These are phyloP conservation scores for Aphaenogaster floridana DNA, from an alignment of 1,140 invertebrate species.

Conservation along the genomic window DNA sequence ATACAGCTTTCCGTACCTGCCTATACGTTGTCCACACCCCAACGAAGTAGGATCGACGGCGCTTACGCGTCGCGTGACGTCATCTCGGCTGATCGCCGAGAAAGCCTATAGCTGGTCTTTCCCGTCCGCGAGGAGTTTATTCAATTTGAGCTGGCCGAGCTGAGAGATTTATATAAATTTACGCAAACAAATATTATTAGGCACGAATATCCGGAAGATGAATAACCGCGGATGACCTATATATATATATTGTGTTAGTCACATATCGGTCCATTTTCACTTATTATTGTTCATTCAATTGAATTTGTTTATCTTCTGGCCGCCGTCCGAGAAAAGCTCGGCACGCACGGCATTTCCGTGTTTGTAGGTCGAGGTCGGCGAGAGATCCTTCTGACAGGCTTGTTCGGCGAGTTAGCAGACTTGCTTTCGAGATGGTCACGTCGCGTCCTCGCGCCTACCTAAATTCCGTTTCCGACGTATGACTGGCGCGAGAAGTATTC, in stretches of 20 bases:
- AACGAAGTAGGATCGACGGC: neutral
- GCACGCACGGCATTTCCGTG: neutral
- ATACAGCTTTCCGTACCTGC: neutral
- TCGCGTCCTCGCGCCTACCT: neutral
- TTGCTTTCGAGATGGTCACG: no score
- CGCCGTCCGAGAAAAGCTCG: neutral
- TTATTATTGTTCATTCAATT: neutral
- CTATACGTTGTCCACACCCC: slow-evolving; percentile 46
- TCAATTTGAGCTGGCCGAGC: slow-evolving; percentile 65
- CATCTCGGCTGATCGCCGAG: slow-evolving; percentile 73
- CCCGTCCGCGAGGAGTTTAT: slow-evolving; percentile 54
- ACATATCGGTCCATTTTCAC: no score
- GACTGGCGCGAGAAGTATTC: neutral
- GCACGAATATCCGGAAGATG: no score
- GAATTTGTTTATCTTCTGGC: neutral
- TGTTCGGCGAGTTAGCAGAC: neutral
- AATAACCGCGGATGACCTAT: no score
- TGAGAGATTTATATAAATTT: no score
- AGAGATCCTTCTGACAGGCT: neutral
- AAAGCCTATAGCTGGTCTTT: slow-evolving; percentile 69
- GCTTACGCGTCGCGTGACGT: slow-evolving; percentile 72
- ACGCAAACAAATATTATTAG: no score
- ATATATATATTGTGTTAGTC: no score
- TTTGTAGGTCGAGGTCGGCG: neutral
- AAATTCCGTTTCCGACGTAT: neutral